Conservation (phyloP, 1,140 invertebrate genomes). For the Aporrectodea caliginosa region DNA sequence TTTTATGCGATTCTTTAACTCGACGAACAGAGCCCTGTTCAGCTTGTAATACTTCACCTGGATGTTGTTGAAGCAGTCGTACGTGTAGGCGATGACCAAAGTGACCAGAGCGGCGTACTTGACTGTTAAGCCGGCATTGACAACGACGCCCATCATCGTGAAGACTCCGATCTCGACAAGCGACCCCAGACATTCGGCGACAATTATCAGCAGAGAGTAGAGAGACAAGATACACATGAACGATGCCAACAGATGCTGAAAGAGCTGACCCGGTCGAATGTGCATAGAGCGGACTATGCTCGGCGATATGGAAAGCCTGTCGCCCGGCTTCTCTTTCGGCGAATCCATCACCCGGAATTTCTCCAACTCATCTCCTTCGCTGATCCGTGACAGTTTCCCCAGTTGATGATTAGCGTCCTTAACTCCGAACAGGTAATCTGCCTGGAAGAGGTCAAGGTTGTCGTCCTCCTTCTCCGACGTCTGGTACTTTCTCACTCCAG, state of each 20-base stretch:
- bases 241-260: slow-evolving; percentile 38
- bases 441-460: slow-evolving; percentile 17
- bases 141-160: slow-evolving; percentile 54
- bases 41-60: slow-evolving; percentile 52
- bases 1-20: slow-evolving; percentile 48
- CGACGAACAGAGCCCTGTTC: slow-evolving; percentile 48
- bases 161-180: slow-evolving; percentile 49
- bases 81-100: slow-evolving; percentile 52
- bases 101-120: slow-evolving; percentile 51
- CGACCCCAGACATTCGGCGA: slow-evolving; percentile 45
- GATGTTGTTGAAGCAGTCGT: slow-evolving; percentile 53
- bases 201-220: slow-evolving; percentile 42
- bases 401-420: neutral
- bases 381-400: neutral
- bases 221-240: slow-evolving; percentile 44
- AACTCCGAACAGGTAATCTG: neutral
- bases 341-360: slow-evolving; percentile 29
- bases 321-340: neutral
- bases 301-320: neutral
- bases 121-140: slow-evolving; percentile 49
- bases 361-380: neutral
- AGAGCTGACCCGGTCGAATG: slow-evolving; percentile 25
- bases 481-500: slow-evolving; percentile 15
- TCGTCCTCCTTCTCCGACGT: slow-evolving; percentile 18
- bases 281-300: neutral